A percentile compares a stretch with the other conserved stretches of the same genome.
These are phyloP conservation scores for Pseudochaenichthys georgianus DNA, from an alignment of 2,797 vertebrate species.

Conservation along the genomic window DNA sequence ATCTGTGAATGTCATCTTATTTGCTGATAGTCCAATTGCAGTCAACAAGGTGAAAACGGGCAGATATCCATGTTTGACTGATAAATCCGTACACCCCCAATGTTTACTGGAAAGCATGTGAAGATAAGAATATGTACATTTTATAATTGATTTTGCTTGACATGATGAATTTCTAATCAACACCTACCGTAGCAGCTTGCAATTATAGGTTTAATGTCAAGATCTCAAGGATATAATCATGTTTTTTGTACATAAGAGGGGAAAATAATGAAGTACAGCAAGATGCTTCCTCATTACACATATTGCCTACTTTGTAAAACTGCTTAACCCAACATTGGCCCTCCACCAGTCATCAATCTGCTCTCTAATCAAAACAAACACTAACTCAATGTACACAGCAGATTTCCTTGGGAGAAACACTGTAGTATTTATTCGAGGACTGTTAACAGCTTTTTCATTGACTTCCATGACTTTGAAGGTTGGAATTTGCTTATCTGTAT, in stretches of 20 bases:
- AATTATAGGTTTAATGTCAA: neutral
- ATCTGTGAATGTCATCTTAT: too few relatives aligned
- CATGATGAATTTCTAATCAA: neutral
- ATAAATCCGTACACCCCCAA: too few relatives aligned
- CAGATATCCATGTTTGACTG: too few relatives aligned
- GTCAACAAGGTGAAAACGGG: too few relatives aligned
- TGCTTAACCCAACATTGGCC: slow-evolving; percentile 11
- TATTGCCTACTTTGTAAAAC: slow-evolving; percentile 11
- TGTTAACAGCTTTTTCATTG: slow-evolving; percentile 55
- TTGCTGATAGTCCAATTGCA: too few relatives aligned
- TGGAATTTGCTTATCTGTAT: slow-evolving; percentile 66
- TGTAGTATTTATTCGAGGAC: slow-evolving; percentile 6
- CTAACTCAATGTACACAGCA: slow-evolving; percentile 6
- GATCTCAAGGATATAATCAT: neutral
- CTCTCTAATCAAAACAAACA: slow-evolving; percentile 37
- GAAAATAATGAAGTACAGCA: slow-evolving; percentile 10
- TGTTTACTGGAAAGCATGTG: neutral
- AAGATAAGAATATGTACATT: neutral
- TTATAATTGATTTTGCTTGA: neutral
- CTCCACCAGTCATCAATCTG: slow-evolving; percentile 3
- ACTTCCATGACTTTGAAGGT: slow-evolving; percentile 70
- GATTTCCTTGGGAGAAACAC: slow-evolving; percentile 7
- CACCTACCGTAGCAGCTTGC: neutral
- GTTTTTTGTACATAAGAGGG: slow-evolving; percentile 1
- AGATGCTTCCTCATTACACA: slow-evolving; percentile 20